Base-by-base conservation (phyloP, 2,113 vertebrate genomes). In the Lota lota region DNA sequence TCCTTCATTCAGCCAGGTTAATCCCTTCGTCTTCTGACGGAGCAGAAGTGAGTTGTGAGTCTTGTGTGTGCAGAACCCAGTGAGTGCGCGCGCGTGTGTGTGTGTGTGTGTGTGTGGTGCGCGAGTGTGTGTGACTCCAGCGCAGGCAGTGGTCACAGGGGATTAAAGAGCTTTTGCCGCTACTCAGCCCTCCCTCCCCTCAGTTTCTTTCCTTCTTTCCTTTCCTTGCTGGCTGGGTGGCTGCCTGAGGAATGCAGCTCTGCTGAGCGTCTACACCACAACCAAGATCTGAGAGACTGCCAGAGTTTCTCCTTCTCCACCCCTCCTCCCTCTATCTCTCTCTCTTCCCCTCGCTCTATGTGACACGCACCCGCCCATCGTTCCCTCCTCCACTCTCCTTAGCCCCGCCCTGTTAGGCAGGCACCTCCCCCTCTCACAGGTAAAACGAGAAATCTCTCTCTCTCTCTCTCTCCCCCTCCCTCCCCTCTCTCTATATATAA, bases 201-300 rank as follows among this genome's bases (percentile, higher is more conserved):
- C 10, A 8, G 40, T 74, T 6, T 12, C 66, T 74, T 61, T 61
- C 69, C 65, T 78, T 69, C 68, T 53, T 68, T 40, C 51, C 12
- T 22, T 63, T 10, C 22, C 20, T 76, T n/a, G 59, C 79, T 47
- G 40, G 40, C 40, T 47, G 40, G 40, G 40, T 66, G 60, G 72
- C 79, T 84, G 80, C 79, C 78, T 85, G 67, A 81, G 85, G 90
- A 91, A 92, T 89, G 88, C 77, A 80, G 81, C 83, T 86, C 86
- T 87, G 76, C 81, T 77, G 77, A 74, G 80, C 84, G 82, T 85
- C 87, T 77, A 88, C 78, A 64, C 80, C 75, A 69, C 79, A 84
- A 76, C 72, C 14, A 24, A 78, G 82, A 81, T 86, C 78, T 82
- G 84, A 86, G 64, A 78, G 86, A 76, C 73, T 81, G 73, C 83